A percentile compares a stretch with the other conserved stretches of the same genome.
Evolutionary conservation across 2,797 vertebrate species (phyloP).

Genomic region (Denticeps clupeoides): DNA sequence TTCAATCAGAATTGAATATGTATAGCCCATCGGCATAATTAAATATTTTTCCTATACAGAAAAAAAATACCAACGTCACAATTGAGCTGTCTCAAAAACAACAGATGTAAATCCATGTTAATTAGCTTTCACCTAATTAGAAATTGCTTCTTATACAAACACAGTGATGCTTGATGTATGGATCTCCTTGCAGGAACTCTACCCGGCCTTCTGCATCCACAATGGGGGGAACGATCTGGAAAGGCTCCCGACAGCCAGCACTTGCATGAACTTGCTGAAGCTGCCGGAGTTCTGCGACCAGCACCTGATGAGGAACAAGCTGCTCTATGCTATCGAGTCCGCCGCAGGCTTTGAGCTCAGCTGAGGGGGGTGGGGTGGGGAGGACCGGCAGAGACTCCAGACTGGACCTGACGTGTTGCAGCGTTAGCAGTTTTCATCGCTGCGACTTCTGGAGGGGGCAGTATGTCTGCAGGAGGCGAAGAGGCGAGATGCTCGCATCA

Average conservation of each 20-base stretch:
- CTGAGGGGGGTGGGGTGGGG: slow-evolving; percentile 53
- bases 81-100: no score
- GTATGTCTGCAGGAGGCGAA: no score
- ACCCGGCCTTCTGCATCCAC: slow-evolving; percentile 97
- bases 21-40: no score
- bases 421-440: background rate
- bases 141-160: no score
- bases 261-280: slow-evolving; percentile 99
- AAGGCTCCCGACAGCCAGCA: slow-evolving; percentile 91
- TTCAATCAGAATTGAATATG: no score
- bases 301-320: slow-evolving; percentile 85
- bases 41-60: no score
- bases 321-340: slow-evolving; percentile 94
- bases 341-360: slow-evolving; percentile 95
- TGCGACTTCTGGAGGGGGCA: background rate
- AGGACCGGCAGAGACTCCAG: slow-evolving; percentile 19
- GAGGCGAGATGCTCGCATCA: no score
- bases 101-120: no score
- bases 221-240: slow-evolving; percentile 92
- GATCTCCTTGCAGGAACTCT: slow-evolving; percentile 72
- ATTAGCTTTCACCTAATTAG: no score
- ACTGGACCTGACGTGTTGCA: background rate
- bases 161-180: no score
- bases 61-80: no score
- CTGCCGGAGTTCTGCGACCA: slow-evolving; percentile 91